phyloP scores from a whole-genome alignment of 1,140 invertebrate genomes.

The Dolichoris vasculosae region DNA sequence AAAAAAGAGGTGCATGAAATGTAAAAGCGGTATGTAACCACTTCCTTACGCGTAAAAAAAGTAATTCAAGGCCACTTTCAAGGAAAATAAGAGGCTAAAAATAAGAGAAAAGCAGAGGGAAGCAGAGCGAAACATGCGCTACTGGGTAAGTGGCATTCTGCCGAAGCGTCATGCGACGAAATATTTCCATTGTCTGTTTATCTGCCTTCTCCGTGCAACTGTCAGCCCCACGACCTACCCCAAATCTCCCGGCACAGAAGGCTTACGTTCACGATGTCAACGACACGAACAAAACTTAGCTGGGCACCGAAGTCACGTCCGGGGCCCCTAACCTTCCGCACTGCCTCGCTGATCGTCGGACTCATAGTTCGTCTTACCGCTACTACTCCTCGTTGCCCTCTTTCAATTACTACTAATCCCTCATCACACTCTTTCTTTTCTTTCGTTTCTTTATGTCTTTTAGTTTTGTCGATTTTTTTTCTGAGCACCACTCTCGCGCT shows the following conservation, averaged over 20 bases:
- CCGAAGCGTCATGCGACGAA: conserved; percentile 54
- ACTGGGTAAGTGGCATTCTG: conserved; percentile 45
- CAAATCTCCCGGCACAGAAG: conserved; percentile 63
- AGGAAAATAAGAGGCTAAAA: conserved; percentile 11
- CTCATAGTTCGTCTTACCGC: neutral
- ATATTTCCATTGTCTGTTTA: conserved; percentile 32
- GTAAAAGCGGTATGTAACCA: neutral
- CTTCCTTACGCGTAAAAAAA: conserved; percentile 50
- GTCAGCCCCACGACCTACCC: conserved; percentile 65
- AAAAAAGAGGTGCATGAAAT: neutral
- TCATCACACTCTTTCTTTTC: neutral
- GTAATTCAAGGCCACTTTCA: conserved; percentile 38
- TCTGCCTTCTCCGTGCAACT: neutral
- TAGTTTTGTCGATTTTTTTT: neutral
- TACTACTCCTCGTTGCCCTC: neutral
- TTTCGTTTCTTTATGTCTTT: neutral
- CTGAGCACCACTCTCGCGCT: neutral
- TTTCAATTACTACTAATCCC: conserved; percentile 14
- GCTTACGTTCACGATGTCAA: conserved; percentile 43
- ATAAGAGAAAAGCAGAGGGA: neutral
- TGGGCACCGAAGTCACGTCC: conserved; percentile 54
- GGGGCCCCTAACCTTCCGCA: conserved; percentile 71
- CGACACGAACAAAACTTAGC: conserved; percentile 64
- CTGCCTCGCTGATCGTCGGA: neutral
- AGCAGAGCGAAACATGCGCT: conserved; percentile 45